Evolutionary conservation across 2,888 invertebrate species (phyloP), one percentile per base, ranked within the genome.

Genomic region (Acleris emargana): DNA sequence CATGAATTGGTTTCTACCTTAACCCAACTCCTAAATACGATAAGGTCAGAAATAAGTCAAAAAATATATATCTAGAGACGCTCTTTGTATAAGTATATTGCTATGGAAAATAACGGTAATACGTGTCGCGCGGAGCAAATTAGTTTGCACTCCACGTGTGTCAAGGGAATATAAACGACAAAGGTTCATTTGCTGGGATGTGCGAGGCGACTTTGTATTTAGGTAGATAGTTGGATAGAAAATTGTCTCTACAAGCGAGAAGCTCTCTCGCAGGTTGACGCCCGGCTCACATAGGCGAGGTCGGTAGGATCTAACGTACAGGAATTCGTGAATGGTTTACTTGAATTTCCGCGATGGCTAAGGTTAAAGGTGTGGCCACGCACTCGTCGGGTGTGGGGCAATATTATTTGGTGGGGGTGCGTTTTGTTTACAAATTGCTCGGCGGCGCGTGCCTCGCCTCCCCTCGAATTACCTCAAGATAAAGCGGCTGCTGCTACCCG

Each of bases 351-450:
- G 81, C 76, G 73, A 67, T 77, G 79, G 80, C 79, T 75, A 76
- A 76, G 76, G 80, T 80, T 80, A 83, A 86, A 81, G 82, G n/a
- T n/a, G n/a, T n/a, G n/a, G 82, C 81, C 71, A 69, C 76, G 79
- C 76, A 79, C 80, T 82, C 74, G 79, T 73, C 73, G 77, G 75
- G 76, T 68, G 68, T 68, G 73, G 80, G 76, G 78, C 79, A 78
- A 83, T 87, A 85, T 88, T 84, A 86, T 88, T 87, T 82, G 81
- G 80, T 73, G 75, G 80, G 84, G 86, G 83, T 87, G 82, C 84
- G 88, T 87, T 89, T 91, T 90, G 90, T 89, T 86, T 90, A 88
- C 89, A 90, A 91, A 91, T 91, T 88, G 88, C 81, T 82, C 77
- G 79, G 76, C 76, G 82, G 87, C 79, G 87, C 86, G 86, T 86